These are phyloP conservation scores for Phrynocephalus guinanensis DNA, from an alignment of 2,797 vertebrate species.

Conservation along the genomic window DNA sequence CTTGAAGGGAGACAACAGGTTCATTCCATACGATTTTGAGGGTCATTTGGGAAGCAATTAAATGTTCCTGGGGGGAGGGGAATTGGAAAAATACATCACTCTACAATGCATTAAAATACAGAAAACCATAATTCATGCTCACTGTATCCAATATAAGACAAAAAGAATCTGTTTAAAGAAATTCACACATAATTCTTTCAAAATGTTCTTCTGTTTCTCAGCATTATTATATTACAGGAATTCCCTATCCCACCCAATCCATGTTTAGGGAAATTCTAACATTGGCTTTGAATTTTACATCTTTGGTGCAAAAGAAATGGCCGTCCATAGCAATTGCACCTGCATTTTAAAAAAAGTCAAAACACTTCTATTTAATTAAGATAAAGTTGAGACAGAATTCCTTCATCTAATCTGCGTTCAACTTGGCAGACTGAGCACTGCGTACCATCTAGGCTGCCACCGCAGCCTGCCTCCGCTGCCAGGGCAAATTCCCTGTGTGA, in stretches of 20 bases:
- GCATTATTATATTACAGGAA: not conserved
- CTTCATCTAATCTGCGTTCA: not conserved
- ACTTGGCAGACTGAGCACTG: not conserved
- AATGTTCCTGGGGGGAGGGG: constrained; percentile 69
- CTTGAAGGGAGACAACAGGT: constrained; percentile 80
- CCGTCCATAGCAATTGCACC: not conserved
- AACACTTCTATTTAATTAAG: not conserved
- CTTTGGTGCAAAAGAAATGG: not conserved
- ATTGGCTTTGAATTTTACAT: not conserved
- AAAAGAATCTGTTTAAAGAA: constrained; percentile 34
- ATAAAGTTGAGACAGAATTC: not conserved
- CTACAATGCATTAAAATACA: constrained; percentile 43
- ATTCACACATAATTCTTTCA: not conserved
- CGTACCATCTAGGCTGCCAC: not conserved
- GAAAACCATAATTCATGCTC: constrained; percentile 34
- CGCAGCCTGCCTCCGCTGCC: not conserved
- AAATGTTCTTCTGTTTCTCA: not conserved
- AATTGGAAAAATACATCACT: constrained; percentile 62
- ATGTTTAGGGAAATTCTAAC: not conserved
- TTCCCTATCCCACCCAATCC: not conserved
- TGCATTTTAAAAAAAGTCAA: not conserved
- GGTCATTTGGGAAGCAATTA: constrained; percentile 83
- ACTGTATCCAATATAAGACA: constrained; percentile 31
- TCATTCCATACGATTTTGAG: constrained; percentile 79
- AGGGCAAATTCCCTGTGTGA: not conserved